These are phyloP conservation scores for Lepisosteus osseus DNA, from an alignment of 2,113 vertebrate species.

Conservation along the genomic window DNA sequence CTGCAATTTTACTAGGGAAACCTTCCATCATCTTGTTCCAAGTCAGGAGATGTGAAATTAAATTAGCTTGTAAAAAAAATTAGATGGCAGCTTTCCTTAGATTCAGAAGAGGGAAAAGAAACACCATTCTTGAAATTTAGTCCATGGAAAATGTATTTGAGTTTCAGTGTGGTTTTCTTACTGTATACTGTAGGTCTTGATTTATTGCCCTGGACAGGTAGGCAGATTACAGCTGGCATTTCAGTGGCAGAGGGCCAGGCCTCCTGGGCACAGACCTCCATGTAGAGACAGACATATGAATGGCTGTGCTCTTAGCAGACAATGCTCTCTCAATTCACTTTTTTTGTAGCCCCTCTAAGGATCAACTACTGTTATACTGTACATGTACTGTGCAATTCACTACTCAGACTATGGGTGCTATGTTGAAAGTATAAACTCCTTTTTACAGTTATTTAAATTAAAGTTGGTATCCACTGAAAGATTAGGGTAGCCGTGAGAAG, in stretches of 20 bases:
- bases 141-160: neutral
- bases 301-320: neutral
- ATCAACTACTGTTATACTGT: neutral
- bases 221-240: neutral
- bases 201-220: neutral
- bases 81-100: neutral
- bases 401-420: too few relatives aligned
- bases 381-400: too few relatives aligned
- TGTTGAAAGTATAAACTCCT: too few relatives aligned
- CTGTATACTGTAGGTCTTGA: neutral
- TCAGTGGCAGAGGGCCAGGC: neutral
- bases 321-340: neutral
- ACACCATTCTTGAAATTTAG: neutral
- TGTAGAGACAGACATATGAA: neutral
- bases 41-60: too few relatives aligned
- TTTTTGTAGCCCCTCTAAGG: neutral
- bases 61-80: too few relatives aligned
- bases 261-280: neutral
- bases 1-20: too few relatives aligned
- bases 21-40: too few relatives aligned
- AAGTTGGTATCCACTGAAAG: too few relatives aligned
- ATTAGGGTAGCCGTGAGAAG: too few relatives aligned
- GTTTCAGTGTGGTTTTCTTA: neutral
- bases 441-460: too few relatives aligned
- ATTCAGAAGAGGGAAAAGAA: neutral